Percentiles rank a stretch among this genome's conserved stretches.
Evolutionary conservation across 2,113 vertebrate genomes (phyloP).

Genomic region (Pogona vitticeps): DNA sequence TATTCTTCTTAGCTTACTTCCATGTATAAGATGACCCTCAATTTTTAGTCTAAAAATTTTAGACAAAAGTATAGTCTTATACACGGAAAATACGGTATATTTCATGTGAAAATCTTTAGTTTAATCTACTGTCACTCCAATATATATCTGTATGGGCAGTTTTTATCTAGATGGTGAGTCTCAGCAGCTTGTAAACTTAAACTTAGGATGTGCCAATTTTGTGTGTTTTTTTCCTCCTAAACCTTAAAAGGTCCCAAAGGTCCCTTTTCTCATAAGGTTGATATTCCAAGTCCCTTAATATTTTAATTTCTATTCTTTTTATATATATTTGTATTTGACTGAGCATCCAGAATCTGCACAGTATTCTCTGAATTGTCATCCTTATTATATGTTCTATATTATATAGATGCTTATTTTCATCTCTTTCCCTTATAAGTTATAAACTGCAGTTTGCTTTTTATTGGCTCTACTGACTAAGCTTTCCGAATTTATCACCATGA

Average conservation of each 20-base stretch:
- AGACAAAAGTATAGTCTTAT: too few species aligned
- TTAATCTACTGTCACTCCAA: background rate
- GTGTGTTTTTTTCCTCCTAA: background rate
- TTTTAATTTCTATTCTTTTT: background rate
- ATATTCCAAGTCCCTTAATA: background rate
- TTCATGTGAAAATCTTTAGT: background rate
- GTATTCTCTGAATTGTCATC: background rate
- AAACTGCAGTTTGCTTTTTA: background rate
- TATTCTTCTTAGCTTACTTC: too few species aligned
- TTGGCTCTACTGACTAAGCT: background rate
- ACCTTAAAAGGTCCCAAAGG: background rate
- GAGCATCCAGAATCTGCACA: background rate
- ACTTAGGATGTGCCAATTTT: background rate
- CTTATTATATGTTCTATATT: background rate
- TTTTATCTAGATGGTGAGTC: background rate
- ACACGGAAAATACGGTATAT: too few species aligned
- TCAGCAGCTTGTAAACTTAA: background rate
- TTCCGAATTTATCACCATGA: background rate
- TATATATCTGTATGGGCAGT: background rate
- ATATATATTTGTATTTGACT: background rate
- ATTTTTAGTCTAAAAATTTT: too few species aligned
- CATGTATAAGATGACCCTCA: too few species aligned
- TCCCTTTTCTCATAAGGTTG: background rate
- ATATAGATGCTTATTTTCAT: background rate
- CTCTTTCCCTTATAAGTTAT: background rate